These are phyloP conservation scores for Peromyscus nudipes DNA, from an alignment of 2,797 vertebrate genomes.

Conservation along the genomic window DNA sequence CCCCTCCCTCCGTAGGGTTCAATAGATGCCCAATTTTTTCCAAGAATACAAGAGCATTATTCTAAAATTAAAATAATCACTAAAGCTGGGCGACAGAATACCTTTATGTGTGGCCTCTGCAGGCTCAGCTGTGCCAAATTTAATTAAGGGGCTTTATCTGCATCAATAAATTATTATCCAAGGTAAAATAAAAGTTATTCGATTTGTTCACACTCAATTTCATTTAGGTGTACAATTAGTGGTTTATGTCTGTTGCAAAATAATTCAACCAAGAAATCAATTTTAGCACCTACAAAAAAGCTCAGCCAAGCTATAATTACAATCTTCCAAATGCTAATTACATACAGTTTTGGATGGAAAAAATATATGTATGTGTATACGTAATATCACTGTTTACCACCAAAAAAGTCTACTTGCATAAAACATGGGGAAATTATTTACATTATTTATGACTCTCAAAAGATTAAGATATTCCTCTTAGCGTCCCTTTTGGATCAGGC, in stretches of 20 bases:
- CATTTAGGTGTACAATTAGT: slow-evolving; percentile 86
- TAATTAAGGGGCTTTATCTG: slow-evolving; percentile 88
- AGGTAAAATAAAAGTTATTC: slow-evolving; percentile 89
- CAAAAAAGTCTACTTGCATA: slow-evolving; percentile 68
- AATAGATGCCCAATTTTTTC: slow-evolving; percentile 85
- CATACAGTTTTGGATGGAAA: slow-evolving; percentile 62
- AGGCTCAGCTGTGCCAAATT: slow-evolving; percentile 82
- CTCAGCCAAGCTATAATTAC: slow-evolving; percentile 79
- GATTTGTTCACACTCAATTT: slow-evolving; percentile 86
- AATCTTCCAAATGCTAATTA: slow-evolving; percentile 81
- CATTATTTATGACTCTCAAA: slow-evolving; percentile 62
- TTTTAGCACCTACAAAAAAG: slow-evolving; percentile 78
- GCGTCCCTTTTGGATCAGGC: background rate
- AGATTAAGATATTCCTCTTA: slow-evolving; percentile 50
- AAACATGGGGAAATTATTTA: slow-evolving; percentile 65
- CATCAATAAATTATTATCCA: slow-evolving; percentile 88
- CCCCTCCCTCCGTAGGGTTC: slow-evolving; percentile 73
- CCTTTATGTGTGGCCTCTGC: slow-evolving; percentile 77
- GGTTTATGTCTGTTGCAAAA: slow-evolving; percentile 84
- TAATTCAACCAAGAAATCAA: slow-evolving; percentile 86
- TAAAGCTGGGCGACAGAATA: slow-evolving; percentile 80
- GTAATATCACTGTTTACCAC: slow-evolving; percentile 76
- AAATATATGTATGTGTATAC: slow-evolving; percentile 73
- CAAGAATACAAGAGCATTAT: slow-evolving; percentile 80
- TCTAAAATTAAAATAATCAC: slow-evolving; percentile 80